These are phyloP conservation scores for Leptarthrus brevirostris DNA, from an alignment of 2,888 invertebrate species.

Conservation along the genomic window DNA sequence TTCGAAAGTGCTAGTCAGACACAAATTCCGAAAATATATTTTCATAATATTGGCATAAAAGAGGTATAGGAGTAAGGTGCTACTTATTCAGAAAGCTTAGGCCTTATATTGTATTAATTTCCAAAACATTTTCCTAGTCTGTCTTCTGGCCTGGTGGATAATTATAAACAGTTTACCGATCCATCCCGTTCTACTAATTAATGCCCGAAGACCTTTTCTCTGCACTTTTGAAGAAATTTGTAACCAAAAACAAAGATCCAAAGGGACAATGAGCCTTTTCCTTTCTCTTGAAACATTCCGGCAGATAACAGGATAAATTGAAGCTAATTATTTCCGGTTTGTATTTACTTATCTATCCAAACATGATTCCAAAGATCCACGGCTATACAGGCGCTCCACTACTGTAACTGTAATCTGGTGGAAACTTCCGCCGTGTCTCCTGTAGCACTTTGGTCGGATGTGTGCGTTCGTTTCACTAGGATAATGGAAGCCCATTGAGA, in stretches of 20 bases:
- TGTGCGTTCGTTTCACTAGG: conserved; percentile 21
- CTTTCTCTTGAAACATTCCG: conserved; percentile 1
- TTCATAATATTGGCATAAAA: conserved; percentile 25
- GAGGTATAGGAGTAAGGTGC: background rate
- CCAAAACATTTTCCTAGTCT: background rate
- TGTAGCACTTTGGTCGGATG: conserved; percentile 11
- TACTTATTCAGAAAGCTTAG: background rate
- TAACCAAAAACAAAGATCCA: conserved; percentile 18
- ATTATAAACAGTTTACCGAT: conserved; percentile 27
- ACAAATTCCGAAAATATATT: conserved; percentile 26
- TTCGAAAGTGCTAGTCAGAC: background rate
- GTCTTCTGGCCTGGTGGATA: background rate
- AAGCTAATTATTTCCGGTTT: conserved; percentile 53
- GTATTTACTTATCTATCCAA: conserved; percentile 52
- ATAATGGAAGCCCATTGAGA: conserved; percentile 32
- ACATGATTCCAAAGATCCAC: conserved; percentile 43
- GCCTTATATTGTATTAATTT: conserved; percentile 9
- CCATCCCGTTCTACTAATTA: background rate
- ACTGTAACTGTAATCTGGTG: background rate
- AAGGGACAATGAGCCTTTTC: conserved; percentile 18
- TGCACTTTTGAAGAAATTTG: conserved; percentile 6
- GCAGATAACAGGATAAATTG: conserved; percentile 52
- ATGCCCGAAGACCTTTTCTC: background rate
- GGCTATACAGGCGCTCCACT: background rate
- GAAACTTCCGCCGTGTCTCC: background rate